Percentiles rank a stretch among this genome's conserved stretches.
phyloP scores from a whole-genome alignment of 2,113 vertebrate species.

The Enhydra lutris region DNA sequence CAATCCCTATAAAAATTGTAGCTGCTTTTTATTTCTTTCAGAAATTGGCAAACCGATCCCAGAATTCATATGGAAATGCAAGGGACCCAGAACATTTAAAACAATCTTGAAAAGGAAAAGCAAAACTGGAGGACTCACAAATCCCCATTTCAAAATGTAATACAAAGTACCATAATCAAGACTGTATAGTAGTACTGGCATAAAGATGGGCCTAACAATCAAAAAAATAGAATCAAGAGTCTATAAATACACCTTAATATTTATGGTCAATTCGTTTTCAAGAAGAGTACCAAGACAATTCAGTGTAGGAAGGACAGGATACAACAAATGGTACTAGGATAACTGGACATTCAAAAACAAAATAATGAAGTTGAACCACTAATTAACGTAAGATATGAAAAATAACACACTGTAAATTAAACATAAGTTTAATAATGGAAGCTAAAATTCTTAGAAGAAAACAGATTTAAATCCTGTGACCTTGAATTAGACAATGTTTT shows the following conservation, averaged over 20 bases:
- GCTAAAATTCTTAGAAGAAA: not conserved
- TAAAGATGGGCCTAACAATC: not conserved
- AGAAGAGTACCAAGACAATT: not conserved
- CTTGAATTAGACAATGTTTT: not conserved
- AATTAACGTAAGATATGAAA: not conserved
- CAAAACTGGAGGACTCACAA: not conserved
- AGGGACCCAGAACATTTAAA: not conserved
- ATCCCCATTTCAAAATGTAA: not conserved
- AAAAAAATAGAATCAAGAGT: not conserved
- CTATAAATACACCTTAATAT: not conserved
- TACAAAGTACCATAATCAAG: not conserved
- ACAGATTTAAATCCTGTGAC: not conserved
- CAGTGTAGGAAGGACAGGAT: not conserved
- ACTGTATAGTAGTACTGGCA: not conserved
- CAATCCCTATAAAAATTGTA: not conserved
- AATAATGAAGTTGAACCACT: not conserved
- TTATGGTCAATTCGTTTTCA: not conserved
- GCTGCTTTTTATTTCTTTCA: not conserved
- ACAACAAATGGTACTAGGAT: not conserved
- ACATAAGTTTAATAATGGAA: not conserved
- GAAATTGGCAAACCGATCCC: not conserved
- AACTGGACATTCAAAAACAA: not conserved
- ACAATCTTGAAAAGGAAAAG: not conserved
- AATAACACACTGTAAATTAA: not conserved
- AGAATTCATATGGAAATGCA: not conserved